Base-by-base conservation (phyloP, 2,888 invertebrate species). In the Diaperis boleti region DNA sequence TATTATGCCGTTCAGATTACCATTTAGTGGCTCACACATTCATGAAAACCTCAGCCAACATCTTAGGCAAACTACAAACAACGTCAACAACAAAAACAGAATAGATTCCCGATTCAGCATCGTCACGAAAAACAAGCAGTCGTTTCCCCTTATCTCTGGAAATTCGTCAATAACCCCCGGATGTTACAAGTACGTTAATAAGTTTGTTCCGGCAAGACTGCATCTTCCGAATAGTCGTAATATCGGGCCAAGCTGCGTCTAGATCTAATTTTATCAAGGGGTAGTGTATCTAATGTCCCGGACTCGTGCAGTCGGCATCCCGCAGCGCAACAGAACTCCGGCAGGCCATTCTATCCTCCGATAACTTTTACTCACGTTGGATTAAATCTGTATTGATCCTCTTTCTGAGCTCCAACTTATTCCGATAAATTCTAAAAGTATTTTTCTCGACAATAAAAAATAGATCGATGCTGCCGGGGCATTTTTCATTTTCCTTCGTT, bases 381-480 rank as follows among this genome's bases (percentile, higher is more conserved):
- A 69, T 69, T 69, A 69, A 69, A 69, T 69, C 67, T 68, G 67
- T 69, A 69, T 69, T 66, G 69, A 69, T 68, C 67, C 65, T 61
- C 50, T 68, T 68, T 59, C 65, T 60, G 66, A 59, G 65, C 68
- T 54, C 45, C 52, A 59, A 59, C 39, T 67, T 65, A 65, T 65
- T 65, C 54, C 56, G 66, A 64, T 64, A 66, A 66, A 49, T 49
- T 60, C 44, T 26, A 7, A 7, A 29, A 22, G 44, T 44, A 52
- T 42, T 50, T 60, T 59, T 37, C 26, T 33, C 37, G 33, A 29
- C 47, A 39, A 47, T 37, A 49, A 59, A 33, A 11, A 39, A 41
- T 31, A 22, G 22, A 54, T 41, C 15, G 41, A 41, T 3, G 29
- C 17, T 3, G 10, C 39, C 22, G 20, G n/a, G n/a, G n/a, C n/a